A percentile compares a stretch with the other conserved stretches of the same genome.
phyloP scores from a whole-genome alignment of 2,113 vertebrate species.

The Diadophis punctatus region DNA sequence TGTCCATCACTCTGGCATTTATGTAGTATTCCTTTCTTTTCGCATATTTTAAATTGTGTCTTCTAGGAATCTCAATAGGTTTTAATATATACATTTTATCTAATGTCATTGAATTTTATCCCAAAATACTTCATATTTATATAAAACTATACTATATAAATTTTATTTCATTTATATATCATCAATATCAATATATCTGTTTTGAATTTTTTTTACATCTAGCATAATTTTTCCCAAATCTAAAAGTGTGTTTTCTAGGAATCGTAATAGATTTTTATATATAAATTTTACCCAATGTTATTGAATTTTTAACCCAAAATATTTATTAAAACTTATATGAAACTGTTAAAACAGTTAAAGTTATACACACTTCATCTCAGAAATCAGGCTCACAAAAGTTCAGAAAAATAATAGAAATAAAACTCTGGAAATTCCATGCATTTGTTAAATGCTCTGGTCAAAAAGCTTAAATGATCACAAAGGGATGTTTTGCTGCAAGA shows the following conservation, averaged over 20 bases:
- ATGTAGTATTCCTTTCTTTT: not conserved
- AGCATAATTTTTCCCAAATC: not conserved
- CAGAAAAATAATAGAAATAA: not conserved
- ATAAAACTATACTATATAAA: no score
- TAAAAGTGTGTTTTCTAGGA: not conserved
- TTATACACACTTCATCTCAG: not conserved
- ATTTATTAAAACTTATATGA: not conserved
- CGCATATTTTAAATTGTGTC: not conserved
- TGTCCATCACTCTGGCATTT: not conserved
- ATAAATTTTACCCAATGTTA: not conserved
- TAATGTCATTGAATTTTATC: not conserved
- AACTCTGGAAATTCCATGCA: not conserved
- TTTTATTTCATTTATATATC: no score
- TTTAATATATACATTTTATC: not conserved
- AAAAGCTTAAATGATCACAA: not conserved
- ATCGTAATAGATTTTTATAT: not conserved
- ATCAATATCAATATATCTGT: no score
- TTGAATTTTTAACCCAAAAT: not conserved
- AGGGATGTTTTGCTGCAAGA: not conserved
- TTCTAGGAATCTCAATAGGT: not conserved
- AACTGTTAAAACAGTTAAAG: constrained; percentile 5
- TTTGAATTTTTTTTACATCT: no score
- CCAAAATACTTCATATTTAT: not conserved
- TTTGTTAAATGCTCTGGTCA: not conserved
- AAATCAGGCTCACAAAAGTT: not conserved